Percentiles rank a stretch among this genome's conserved stretches.
Conservation (phyloP, 2,797 vertebrate genomes). For the Cryptoblepharus egeriae region DNA sequence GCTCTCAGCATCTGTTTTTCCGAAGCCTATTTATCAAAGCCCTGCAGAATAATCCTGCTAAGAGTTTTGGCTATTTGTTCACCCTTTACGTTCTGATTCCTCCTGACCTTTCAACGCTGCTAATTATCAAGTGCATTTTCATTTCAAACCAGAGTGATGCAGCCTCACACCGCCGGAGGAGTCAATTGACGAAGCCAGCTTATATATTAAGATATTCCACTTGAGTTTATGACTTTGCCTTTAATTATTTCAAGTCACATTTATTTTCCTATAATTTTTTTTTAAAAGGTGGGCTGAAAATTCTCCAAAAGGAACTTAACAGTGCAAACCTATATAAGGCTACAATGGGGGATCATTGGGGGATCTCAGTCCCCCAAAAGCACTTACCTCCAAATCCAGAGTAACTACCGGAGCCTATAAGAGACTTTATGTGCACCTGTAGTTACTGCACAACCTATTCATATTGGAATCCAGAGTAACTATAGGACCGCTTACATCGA, state of each 20-base stretch:
- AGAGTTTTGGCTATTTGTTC: constrained; percentile 44
- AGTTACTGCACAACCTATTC: no score
- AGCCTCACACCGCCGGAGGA: background rate
- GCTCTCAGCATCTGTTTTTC: constrained; percentile 30
- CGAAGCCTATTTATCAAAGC: constrained; percentile 30
- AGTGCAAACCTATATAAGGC: no score
- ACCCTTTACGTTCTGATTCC: constrained; percentile 21
- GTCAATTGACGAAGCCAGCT: rapidly evolving
- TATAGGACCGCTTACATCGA: no score
- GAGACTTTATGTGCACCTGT: no score
- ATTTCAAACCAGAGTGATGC: background rate
- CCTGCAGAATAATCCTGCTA: constrained; percentile 22
- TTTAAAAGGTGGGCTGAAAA: background rate
- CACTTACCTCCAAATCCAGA: no score
- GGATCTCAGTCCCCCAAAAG: no score
- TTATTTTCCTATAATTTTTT: background rate
- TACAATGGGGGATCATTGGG: no score
- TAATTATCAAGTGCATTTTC: constrained; percentile 45
- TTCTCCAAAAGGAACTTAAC: no score
- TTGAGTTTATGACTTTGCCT: constrained; percentile 44
- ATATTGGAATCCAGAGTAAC: no score
- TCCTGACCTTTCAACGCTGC: constrained; percentile 31
- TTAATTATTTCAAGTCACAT: constrained; percentile 35
- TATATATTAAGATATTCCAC: constrained; percentile 17
- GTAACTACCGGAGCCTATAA: no score